These are phyloP conservation scores for Altica lythri DNA, from an alignment of 2,888 invertebrate species.

Conservation along the genomic window DNA sequence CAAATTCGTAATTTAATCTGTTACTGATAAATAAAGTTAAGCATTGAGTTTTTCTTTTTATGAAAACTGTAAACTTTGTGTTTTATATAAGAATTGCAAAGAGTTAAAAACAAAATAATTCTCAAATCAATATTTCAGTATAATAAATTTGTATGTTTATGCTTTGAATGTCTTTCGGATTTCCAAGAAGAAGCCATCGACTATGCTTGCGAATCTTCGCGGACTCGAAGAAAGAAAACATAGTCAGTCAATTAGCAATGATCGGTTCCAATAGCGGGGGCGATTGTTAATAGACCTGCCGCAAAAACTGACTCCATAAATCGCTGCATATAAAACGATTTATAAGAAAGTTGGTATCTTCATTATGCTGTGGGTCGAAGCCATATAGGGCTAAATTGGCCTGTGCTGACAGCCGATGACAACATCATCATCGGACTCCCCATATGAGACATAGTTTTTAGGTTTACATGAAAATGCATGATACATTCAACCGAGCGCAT, in stretches of 20 bases:
- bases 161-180: too few relatives aligned
- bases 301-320: constrained; percentile 56
- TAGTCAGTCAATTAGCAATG: constrained; percentile 13
- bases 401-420: constrained; percentile 56
- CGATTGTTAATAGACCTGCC: constrained; percentile 39
- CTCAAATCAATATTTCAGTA: too few relatives aligned
- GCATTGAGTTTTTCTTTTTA: too few relatives aligned
- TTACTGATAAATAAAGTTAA: too few relatives aligned
- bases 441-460: constrained; percentile 54
- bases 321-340: constrained; percentile 50
- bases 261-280: constrained; percentile 26
- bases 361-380: constrained; percentile 55
- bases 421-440: constrained; percentile 56
- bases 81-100: too few relatives aligned
- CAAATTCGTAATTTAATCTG: too few relatives aligned
- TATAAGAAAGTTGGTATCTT: constrained; percentile 57
- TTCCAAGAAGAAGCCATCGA: too few relatives aligned
- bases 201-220: too few relatives aligned
- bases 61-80: too few relatives aligned
- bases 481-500: constrained; percentile 46
- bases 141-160: too few relatives aligned
- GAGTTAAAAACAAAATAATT: too few relatives aligned
- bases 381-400: constrained; percentile 59
- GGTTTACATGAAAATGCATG: constrained; percentile 53
- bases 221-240: constrained; percentile 11